phyloP scores from a whole-genome alignment of 2,888 invertebrate genomes.

The Miltochrista miniata region DNA sequence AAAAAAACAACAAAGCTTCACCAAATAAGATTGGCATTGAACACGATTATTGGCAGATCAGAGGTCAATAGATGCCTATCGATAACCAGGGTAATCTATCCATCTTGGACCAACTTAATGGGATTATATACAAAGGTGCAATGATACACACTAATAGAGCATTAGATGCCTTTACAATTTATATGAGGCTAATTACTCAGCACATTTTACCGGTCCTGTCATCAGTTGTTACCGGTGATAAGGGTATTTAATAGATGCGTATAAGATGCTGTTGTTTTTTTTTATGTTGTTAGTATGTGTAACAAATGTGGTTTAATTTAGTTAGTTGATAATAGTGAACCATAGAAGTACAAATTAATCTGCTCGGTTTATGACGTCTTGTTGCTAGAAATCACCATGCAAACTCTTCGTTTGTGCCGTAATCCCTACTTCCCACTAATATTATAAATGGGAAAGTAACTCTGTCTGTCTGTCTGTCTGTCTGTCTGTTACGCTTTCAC shows the following conservation, averaged over 20 bases:
- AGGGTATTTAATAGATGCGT: neutral
- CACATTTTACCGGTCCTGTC: conserved; percentile 24
- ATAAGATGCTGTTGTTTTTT: no score
- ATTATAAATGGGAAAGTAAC: no score
- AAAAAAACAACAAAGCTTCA: conserved; percentile 55
- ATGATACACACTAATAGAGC: conserved; percentile 22
- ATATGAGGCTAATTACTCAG: conserved; percentile 33
- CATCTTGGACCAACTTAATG: conserved; percentile 40
- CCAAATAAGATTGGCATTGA: conserved; percentile 55
- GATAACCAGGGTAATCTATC: conserved; percentile 55
- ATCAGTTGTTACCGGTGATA: neutral
- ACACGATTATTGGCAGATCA: conserved; percentile 74
- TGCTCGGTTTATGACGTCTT: no score
- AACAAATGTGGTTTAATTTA: no score
- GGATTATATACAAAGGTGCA: conserved; percentile 32
- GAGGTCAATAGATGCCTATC: conserved; percentile 73
- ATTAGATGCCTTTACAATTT: conserved; percentile 18
- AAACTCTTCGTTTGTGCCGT: no score
- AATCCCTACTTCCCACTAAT: no score
- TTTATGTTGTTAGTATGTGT: no score
- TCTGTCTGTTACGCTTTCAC: no score
- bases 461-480: no score
- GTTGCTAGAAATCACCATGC: no score
- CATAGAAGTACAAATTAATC: no score
- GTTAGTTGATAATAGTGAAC: no score